Base-by-base conservation (phyloP, 1,140 invertebrate species). In the Cydia pomonella region DNA sequence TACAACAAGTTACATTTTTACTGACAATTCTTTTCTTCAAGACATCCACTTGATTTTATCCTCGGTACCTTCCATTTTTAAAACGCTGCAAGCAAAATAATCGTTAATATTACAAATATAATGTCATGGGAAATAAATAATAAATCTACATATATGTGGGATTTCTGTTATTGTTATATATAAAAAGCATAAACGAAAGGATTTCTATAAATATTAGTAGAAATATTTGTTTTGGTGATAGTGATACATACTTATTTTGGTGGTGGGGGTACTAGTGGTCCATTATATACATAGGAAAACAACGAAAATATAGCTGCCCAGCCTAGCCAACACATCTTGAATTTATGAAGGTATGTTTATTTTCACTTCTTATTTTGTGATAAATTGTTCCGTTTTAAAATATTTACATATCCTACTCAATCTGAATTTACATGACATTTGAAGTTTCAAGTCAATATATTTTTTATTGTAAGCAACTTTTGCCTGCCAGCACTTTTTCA, bases 321-420 rank as follows among this genome's bases (percentile, higher is more conserved):
- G 29, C 84, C 86, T 77, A 89, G 72, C 86, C 85, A 89, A 75
- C 87, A 89, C 86, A 89, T 89, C 76, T 77, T 85, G 53, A 59
- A 23, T 18, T 21, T 53, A n/a, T 53, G 6, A 18, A 10, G 6
- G 53, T 59, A 41, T 7, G 38, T 41, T 13, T 38, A 69, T 76
- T 74, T 71, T 66, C 25, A 21, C n/a, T 76, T 63, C 53, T 71
- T 69, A 18, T 75, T 27, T 75, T 76, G 77, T 73, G 75, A 73
- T 76, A 18, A 18, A 64, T 74, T 76, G 16, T 38, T 73, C 50
- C 33, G 74, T 13, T 44, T 44, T 16, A 44, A 44, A 16, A 44
- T 1, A 44, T 44, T 44, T 0, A 12, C 41, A 44, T 41, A 13
- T 44, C 41, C 3, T 44, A 16, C 79, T 77, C 53, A 18, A 72